Evolutionary conservation across 2,797 vertebrate species (phyloP).

Genomic region (Acanthiza pusilla): DNA sequence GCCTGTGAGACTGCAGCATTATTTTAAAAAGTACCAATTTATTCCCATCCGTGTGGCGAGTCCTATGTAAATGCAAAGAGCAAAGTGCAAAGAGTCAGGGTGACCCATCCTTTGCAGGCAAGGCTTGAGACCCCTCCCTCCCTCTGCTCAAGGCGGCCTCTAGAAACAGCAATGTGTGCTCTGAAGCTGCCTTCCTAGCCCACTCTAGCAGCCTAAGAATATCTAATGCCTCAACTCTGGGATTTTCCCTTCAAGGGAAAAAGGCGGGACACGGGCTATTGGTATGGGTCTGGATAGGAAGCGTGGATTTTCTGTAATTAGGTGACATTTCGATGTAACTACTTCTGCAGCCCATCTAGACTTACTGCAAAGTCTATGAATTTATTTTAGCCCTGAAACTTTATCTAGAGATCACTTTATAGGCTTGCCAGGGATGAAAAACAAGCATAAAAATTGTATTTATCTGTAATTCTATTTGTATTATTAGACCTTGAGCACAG

Average conservation of each 20-base stretch:
- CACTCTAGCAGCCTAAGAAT: not conserved
- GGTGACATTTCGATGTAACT: not conserved
- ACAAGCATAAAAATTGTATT: slow-evolving; percentile 16
- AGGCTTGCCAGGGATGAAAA: not conserved
- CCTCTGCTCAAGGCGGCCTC: not conserved
- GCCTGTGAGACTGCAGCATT: not conserved
- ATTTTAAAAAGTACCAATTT: slow-evolving; percentile 2
- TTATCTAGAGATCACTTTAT: not conserved
- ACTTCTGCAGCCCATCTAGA: not conserved
- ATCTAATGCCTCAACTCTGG: not conserved
- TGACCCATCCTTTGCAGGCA: not conserved
- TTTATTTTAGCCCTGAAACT: not conserved
- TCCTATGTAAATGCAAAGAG: not conserved
- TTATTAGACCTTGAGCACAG: not conserved
- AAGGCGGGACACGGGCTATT: not conserved
- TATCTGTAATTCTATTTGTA: slow-evolving; percentile 14
- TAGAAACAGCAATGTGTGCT: not conserved
- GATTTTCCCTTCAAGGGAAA: not conserved
- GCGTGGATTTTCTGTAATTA: not conserved
- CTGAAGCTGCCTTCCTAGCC: not conserved
- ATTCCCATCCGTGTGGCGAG: not conserved
- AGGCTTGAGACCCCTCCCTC: not conserved
- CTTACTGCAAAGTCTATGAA: not conserved
- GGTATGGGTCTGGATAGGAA: not conserved
- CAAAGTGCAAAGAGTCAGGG: not conserved